Conservation (phyloP, 2,113 vertebrate genomes). For the Spizaetus ornatus region DNA sequence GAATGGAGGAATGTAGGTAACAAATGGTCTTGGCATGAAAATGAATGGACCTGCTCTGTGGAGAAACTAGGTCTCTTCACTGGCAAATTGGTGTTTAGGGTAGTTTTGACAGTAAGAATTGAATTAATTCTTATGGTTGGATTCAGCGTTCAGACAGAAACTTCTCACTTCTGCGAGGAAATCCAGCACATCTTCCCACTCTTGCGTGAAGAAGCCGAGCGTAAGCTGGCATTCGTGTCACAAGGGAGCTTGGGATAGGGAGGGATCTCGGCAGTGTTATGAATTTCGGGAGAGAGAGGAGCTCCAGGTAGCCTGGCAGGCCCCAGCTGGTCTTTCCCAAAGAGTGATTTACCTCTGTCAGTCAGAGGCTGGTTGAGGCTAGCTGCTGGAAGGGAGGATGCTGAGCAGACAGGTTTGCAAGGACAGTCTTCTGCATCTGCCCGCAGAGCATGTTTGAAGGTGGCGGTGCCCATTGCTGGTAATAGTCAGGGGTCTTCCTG, state of each 20-base stretch:
- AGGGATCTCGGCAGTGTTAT: background rate
- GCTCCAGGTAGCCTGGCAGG: background rate
- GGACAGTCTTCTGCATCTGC: background rate
- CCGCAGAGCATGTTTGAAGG: background rate
- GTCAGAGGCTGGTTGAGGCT: background rate
- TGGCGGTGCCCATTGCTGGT: background rate
- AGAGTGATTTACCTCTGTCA: background rate
- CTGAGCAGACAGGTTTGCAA: background rate
- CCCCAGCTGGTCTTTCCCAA: background rate
- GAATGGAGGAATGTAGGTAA: background rate
- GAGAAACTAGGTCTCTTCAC: background rate
- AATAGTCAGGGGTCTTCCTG: background rate
- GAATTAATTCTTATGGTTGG: background rate
- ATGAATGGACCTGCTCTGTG: background rate
- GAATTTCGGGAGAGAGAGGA: background rate
- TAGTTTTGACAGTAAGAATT: background rate
- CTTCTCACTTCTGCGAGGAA: background rate
- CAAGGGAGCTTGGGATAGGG: background rate
- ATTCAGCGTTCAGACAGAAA: background rate
- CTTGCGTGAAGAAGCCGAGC: rapidly evolving
- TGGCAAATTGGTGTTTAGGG: background rate
- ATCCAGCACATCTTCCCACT: background rate
- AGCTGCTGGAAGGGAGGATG: background rate
- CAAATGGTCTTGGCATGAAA: background rate
- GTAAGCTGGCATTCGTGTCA: background rate